Evolutionary conservation across 64 coral and sea anemone genomes (phyloP), one percentile per base, ranked within the genome.

Genomic region (Astreopora myriophthalma): DNA sequence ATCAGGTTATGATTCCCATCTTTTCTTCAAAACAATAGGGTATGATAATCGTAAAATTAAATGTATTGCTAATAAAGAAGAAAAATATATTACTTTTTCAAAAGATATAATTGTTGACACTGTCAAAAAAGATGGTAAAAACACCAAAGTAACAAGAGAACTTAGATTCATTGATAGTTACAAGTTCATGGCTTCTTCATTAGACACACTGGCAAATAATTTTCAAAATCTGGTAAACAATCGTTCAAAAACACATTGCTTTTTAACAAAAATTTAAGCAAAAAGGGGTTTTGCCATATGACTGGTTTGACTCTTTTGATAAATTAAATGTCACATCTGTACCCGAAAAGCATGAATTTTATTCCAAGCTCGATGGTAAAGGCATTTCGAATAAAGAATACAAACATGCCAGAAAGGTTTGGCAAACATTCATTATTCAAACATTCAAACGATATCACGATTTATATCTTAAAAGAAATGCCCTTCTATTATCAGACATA

Each of bases 1-100:
- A 2, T 23, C 88, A 69, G 38, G 38, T 14, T 90, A 80, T 34
- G 88, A 90, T 37, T 31, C 25, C 16, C 75, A 90, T 44, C 60
- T 90, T 13, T n/a, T 90, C 81, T n/a, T 90, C 0, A 90, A 90
- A 32, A 90, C 80, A 27, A 74, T 80, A 27, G 88, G 88, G 1
- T 55, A 14, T n/a, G 12, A 74, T 55, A 26, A 90, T 25, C 75
- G 88, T 24, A 81, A 81, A 9, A 81, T 90, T 22, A 81, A 81
- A 36, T 90, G 88, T 52, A 80, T 90, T 44, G 65, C 42, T 4
- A 66, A 66, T 66, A 23, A 66, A 2, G 62, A 66, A n/a, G 62
- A 66, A 5, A 66, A 66, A 26, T 66, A 66, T n/a, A 66, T 23
- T 7, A 20, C 20, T n/a, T 66, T 66, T 5, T 6, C 20, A 1